Percentiles rank a stretch among this genome's conserved stretches.
Conservation (phyloP, 53 echinoderm and acorn worm genomes). For the Apostichopus leukothele region DNA sequence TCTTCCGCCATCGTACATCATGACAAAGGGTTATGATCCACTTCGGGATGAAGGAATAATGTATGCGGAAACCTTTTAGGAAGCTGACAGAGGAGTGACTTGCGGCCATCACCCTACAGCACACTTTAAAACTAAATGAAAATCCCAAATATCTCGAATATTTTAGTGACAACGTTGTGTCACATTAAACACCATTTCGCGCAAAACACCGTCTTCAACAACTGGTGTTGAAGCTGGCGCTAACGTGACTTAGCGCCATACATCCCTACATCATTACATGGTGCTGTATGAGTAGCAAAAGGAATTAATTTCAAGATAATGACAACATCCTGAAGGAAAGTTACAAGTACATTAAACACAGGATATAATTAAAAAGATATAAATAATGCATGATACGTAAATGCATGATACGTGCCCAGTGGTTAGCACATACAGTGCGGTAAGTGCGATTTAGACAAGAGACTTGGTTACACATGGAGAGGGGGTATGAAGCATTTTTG, state of each 20-base stretch:
- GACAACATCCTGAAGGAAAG: background rate
- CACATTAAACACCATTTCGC: no score
- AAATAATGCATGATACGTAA: no score
- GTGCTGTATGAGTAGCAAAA: background rate
- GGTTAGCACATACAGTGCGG: no score
- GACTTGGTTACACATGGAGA: no score
- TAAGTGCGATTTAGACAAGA: no score
- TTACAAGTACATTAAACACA: background rate
- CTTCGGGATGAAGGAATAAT: slow-evolving; percentile 53
- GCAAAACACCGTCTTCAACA: no score
- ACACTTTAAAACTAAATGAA: no score
- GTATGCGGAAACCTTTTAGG: slow-evolving; percentile 33
- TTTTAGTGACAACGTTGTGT: no score
- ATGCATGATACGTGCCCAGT: no score
- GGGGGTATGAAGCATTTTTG: no score
- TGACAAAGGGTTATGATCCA: slow-evolving; percentile 28
- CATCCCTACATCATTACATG: slow-evolving; percentile 34
- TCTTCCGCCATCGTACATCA: slow-evolving; percentile 42
- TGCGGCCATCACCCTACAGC: no score
- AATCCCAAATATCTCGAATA: no score
- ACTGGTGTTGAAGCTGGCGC: slow-evolving; percentile 21
- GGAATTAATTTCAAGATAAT: slow-evolving; percentile 9
- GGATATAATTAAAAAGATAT: background rate
- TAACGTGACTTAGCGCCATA: slow-evolving; percentile 44
- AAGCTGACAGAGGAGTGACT: background rate